Percentiles rank a stretch among this genome's conserved stretches.
Evolutionary conservation across 1,140 invertebrate species (phyloP).

Genomic region (Diplogasteroides magnus): DNA sequence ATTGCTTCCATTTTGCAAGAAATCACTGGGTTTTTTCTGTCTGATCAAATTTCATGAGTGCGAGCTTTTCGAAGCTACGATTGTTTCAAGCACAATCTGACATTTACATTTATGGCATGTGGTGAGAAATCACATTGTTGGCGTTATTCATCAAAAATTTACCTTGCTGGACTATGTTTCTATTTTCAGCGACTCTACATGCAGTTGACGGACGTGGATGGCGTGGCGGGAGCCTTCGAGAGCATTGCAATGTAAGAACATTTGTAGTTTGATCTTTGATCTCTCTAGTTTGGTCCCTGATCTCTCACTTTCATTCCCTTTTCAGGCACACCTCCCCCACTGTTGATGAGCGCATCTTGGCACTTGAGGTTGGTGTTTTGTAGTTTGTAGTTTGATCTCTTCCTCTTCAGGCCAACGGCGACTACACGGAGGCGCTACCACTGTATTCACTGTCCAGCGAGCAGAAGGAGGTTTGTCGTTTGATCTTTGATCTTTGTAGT

Average conservation of each 20-base stretch:
- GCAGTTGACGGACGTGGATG: slow-evolving; percentile 63
- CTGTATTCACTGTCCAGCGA: slow-evolving; percentile 55
- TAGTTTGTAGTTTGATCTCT: no score
- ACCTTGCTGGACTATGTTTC: slow-evolving; percentile 3
- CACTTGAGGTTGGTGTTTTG: no score
- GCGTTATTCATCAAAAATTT: no score
- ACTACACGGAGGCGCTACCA: slow-evolving; percentile 61
- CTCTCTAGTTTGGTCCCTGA: neutral
- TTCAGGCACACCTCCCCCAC: slow-evolving; percentile 54
- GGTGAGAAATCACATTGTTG: no score
- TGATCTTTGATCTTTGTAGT: slow-evolving; percentile 44
- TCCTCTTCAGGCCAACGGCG: slow-evolving; percentile 59
- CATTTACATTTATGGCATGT: no score
- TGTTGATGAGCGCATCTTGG: slow-evolving; percentile 60
- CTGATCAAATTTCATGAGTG: no score
- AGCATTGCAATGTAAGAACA: slow-evolving; percentile 40
- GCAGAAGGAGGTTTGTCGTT: slow-evolving; percentile 55
- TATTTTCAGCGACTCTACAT: slow-evolving; percentile 62
- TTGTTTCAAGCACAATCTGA: no score
- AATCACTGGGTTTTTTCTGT: no score
- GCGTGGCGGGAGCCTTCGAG: slow-evolving; percentile 61
- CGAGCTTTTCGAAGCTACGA: no score
- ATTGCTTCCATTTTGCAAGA: no score
- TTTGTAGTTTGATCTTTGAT: no score
- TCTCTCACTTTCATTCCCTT: no score